A percentile compares a stretch with the other conserved stretches of the same genome.
These are phyloP conservation scores for Paramisgurnus dabryanus DNA, from an alignment of 2,113 vertebrate species.

Conservation along the genomic window DNA sequence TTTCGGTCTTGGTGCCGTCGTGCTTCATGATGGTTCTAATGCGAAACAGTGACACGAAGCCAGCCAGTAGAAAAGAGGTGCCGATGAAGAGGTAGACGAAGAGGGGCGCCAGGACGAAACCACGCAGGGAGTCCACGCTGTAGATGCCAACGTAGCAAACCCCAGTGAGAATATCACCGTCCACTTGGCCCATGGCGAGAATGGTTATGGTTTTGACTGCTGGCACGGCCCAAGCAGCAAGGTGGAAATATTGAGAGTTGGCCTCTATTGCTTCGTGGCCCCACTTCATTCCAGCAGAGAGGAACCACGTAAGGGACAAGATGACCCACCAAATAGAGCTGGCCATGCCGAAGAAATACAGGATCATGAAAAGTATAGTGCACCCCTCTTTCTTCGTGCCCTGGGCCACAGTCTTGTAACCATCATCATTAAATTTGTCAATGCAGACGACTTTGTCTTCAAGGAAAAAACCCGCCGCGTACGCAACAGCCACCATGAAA, in stretches of 20 bases:
- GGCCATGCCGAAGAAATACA: slow-evolving; percentile 98
- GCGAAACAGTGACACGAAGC: slow-evolving; percentile 95
- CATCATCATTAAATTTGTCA: slow-evolving; percentile 89
- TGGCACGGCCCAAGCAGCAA: slow-evolving; percentile 95
- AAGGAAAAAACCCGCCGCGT: slow-evolving; percentile 90
- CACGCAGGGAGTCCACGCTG: slow-evolving; percentile 89
- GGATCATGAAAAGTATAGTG: slow-evolving; percentile 98
- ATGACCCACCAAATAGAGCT: slow-evolving; percentile 99
- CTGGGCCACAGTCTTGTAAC: slow-evolving; percentile 92
- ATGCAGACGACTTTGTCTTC: slow-evolving; percentile 93
- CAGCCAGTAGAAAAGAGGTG: slow-evolving; percentile 94
- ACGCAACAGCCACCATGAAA: slow-evolving; percentile 96
- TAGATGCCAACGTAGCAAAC: slow-evolving; percentile 96
- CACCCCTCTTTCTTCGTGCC: slow-evolving; percentile 98
- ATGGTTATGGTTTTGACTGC: slow-evolving; percentile 97
- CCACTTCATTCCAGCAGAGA: slow-evolving; percentile 98
- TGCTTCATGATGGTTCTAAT: slow-evolving; percentile 99
- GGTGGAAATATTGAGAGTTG: slow-evolving; percentile 96
- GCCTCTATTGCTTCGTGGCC: slow-evolving; percentile 97
- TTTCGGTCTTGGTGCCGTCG: slow-evolving; percentile 96
- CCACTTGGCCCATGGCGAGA: slow-evolving; percentile 95
- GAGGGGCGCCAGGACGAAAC: slow-evolving; percentile 92
- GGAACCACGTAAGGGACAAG: slow-evolving; percentile 95
- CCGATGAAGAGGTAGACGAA: slow-evolving; percentile 98
- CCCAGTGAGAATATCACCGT: slow-evolving; percentile 92